These are phyloP conservation scores for Bovichtus diacanthus DNA, from an alignment of 2,797 vertebrate species.

Conservation along the genomic window DNA sequence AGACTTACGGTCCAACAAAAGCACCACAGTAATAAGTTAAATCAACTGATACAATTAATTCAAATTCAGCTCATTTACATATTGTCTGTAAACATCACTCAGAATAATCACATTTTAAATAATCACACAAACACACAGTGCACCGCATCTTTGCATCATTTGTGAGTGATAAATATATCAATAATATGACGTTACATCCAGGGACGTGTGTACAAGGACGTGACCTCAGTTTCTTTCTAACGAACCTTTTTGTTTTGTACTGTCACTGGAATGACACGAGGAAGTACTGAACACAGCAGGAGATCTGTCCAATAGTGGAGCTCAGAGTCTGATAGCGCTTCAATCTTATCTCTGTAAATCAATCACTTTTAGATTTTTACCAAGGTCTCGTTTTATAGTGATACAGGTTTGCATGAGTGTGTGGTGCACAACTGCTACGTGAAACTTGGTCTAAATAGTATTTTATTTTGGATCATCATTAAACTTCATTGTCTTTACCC, in stretches of 20 bases:
- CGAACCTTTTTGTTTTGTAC: not conserved
- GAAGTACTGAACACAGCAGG: constrained; percentile 9
- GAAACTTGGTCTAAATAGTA: not conserved
- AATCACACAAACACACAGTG: not conserved
- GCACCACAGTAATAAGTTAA: constrained; percentile 65
- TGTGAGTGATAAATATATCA: constrained; percentile 29
- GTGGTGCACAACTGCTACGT: not conserved
- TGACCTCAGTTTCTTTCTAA: constrained; percentile 9
- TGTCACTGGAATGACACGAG: not conserved
- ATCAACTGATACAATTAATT: constrained; percentile 53
- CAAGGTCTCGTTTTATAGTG: not conserved
- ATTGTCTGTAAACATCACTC: constrained; percentile 8
- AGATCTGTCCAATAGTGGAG: not conserved
- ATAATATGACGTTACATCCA: constrained; percentile 17
- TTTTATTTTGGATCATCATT: not conserved
- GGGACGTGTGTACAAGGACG: constrained; percentile 15
- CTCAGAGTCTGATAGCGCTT: not conserved
- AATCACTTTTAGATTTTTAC: not conserved
- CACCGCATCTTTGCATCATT: not conserved
- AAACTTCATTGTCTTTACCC: not conserved
- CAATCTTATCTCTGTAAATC: not conserved
- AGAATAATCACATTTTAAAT: constrained; percentile 5
- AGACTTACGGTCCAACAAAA: constrained; percentile 33
- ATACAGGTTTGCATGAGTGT: not conserved
- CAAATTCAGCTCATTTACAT: constrained; percentile 9